phyloP scores from a whole-genome alignment of 2,113 vertebrate genomes.

The Ellobius talpinus region DNA sequence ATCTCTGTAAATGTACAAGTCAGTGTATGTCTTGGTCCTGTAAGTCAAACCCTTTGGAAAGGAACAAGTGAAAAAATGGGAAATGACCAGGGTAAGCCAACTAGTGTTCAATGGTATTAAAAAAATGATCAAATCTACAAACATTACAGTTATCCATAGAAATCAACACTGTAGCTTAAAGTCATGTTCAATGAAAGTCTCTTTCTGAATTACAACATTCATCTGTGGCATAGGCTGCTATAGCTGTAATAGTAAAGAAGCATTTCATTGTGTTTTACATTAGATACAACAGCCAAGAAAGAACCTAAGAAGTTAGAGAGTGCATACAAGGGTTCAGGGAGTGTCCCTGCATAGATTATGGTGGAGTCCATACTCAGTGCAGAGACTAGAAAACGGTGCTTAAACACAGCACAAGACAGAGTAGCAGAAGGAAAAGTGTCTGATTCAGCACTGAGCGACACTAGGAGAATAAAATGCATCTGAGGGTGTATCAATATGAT shows the following conservation, averaged over 20 bases:
- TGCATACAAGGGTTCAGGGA: slow-evolving; percentile 23
- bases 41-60: not conserved
- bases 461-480: not conserved
- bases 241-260: slow-evolving; percentile 46
- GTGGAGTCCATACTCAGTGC: not conserved
- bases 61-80: not conserved
- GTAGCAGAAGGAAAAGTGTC: not conserved
- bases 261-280: slow-evolving; percentile 25
- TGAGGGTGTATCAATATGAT: not conserved
- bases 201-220: slow-evolving; percentile 13
- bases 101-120: not conserved
- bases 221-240: slow-evolving; percentile 42
- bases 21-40: not conserved
- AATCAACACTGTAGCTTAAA: slow-evolving; percentile 59
- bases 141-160: not conserved
- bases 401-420: not conserved
- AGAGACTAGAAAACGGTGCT: not conserved
- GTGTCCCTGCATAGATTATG: not conserved
- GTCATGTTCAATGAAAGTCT: slow-evolving; percentile 14
- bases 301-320: not conserved
- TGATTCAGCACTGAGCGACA: not conserved
- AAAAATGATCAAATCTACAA: not conserved
- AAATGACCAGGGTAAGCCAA: not conserved
- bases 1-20: slow-evolving; percentile 1
- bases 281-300: slow-evolving; percentile 56